phyloP scores from a whole-genome alignment of 1,140 invertebrate species.

The Hyles euphorbiae region DNA sequence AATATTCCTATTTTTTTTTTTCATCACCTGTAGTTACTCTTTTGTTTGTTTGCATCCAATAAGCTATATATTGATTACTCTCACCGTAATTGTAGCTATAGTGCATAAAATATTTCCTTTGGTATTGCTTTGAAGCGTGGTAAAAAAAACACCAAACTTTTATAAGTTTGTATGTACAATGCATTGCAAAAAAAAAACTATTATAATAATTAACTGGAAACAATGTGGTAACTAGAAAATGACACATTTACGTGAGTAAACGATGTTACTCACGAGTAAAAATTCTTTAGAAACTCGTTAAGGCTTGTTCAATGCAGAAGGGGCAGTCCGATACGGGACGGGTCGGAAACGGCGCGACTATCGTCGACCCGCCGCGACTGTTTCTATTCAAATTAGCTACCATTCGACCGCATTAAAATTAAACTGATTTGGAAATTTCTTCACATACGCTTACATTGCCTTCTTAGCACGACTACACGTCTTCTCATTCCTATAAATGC shows the following conservation, averaged over 20 bases:
- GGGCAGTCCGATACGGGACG: slow-evolving; percentile 28
- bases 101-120: no score
- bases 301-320: slow-evolving; percentile 15
- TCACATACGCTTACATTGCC: no score
- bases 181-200: no score
- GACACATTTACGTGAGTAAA: slow-evolving; percentile 25
- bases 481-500: not conserved
- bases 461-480: not conserved
- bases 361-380: slow-evolving; percentile 29
- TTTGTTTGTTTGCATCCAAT: no score
- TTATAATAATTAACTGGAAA: no score
- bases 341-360: slow-evolving; percentile 34
- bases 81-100: no score
- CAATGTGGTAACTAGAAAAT: not conserved
- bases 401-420: slow-evolving; percentile 14
- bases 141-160: no score
- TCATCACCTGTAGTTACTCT: no score
- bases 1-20: no score
- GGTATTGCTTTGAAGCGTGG: no score
- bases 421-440: not conserved
- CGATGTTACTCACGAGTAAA: slow-evolving; percentile 24
- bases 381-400: slow-evolving; percentile 45
- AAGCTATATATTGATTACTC: no score
- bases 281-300: slow-evolving; percentile 35
- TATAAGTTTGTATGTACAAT: no score